Base-by-base conservation (phyloP, 1,140 invertebrate genomes). In the Magallana gigas region DNA sequence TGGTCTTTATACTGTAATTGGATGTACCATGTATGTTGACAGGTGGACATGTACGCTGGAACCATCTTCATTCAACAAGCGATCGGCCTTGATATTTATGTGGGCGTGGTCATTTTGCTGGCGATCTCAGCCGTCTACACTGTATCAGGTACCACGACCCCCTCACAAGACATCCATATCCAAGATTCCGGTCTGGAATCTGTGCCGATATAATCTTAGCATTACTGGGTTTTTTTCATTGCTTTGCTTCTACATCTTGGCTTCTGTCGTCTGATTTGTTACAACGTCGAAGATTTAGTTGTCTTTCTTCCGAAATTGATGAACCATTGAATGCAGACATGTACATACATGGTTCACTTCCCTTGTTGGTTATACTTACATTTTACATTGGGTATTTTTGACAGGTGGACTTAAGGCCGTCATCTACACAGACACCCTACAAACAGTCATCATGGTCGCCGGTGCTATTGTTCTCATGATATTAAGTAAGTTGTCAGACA, bases 61-160 rank as follows among this genome's bases (percentile, higher is more conserved):
- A 95, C 95, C n/a, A 94, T 96, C 56, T 96, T 96, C 89, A 95
- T 96, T 36, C 94, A 96, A 87, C 95, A 96, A 90, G 93, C 96
- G 4, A 87, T 96, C 14, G 91, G 94, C 12, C 96, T 95, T 95
- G 94, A 95, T 91, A 91, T 96, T 12, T 96, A 96, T 87, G 87
- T 94, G 16, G 92, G 94, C n/a, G 94, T 96, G 64, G 85, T 95
- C 5, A 83, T 95, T 4, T 88, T 96, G 18, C 90, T 96, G 56
- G 92, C 91, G 1, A 91, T 96, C 86, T 95, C 96, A 8, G 94
- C 94, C 7, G 59, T 96, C 57, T 95, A 94, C 88, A 96, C 96
- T 4, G 90, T 96, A 1, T 94, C 95, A 64, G 95, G 95, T 93
- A 85, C 90, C 36, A 48, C 5, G 36, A 5, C 5, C 36, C 36